These are phyloP conservation scores for Bubalus kerabau DNA, from an alignment of 2,113 vertebrate species.

Conservation along the genomic window DNA sequence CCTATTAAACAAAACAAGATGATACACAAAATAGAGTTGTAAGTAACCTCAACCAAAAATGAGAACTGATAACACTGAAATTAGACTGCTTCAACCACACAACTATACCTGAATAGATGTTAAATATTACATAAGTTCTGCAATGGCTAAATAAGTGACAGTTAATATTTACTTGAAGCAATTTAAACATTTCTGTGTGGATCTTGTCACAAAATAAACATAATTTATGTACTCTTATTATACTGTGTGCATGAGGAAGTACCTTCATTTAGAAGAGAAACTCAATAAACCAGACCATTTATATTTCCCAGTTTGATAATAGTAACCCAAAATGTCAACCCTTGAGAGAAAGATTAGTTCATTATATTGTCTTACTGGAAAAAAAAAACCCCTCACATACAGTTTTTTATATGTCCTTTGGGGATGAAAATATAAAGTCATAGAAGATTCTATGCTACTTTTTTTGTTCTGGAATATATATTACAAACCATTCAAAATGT, in stretches of 20 bases:
- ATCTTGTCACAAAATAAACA: conserved; percentile 36
- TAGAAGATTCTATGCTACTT: conserved; percentile 39
- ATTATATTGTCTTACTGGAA: conserved; percentile 53
- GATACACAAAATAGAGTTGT: not conserved
- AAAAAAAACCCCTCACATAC: conserved; percentile 30
- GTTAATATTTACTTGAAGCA: conserved; percentile 21
- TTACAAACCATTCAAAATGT: conserved; percentile 60
- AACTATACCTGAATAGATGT: not conserved
- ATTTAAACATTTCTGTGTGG: not conserved
- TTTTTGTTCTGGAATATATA: conserved; percentile 56
- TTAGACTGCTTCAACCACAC: not conserved
- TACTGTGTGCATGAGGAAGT: not conserved
- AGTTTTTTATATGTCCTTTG: conserved; percentile 55
- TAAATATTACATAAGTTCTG: not conserved
- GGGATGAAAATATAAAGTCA: conserved; percentile 63
- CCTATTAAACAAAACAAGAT: not conserved
- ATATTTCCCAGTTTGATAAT: conserved; percentile 48
- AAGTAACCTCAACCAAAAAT: not conserved
- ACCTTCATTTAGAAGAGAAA: conserved; percentile 61
- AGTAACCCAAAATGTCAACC: not conserved
- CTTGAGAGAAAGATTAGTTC: conserved; percentile 68
- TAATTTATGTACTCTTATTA: conserved; percentile 23
- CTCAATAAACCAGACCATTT: conserved; percentile 32
- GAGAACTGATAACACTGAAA: not conserved
- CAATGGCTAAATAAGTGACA: not conserved